phyloP scores from a whole-genome alignment of 2,888 invertebrate species.

The Cosmorhoe ocellata region DNA sequence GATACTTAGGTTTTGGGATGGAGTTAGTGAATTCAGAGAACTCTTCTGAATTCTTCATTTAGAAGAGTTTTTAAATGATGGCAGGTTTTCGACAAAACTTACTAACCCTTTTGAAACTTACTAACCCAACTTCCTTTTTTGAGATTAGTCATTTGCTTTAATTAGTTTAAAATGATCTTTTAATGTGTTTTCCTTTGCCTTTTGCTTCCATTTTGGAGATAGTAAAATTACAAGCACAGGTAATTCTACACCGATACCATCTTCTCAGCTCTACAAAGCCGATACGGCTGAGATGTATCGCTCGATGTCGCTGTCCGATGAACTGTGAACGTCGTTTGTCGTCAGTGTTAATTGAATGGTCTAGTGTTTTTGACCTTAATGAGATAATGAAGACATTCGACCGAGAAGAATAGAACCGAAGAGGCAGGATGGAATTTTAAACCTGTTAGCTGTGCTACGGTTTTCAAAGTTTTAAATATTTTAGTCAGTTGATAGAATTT shows the following conservation, averaged over 20 bases:
- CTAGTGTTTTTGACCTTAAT: slow-evolving; percentile 40
- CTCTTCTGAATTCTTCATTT: too few relatives aligned
- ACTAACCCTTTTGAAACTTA: too few relatives aligned
- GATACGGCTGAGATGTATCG: slow-evolving; percentile 24
- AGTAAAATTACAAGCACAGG: slow-evolving; percentile 6
- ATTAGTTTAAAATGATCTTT: too few relatives aligned
- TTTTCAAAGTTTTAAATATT: not conserved
- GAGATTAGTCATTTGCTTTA: too few relatives aligned
- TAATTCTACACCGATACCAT: slow-evolving; percentile 25
- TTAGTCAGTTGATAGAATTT: too few relatives aligned
- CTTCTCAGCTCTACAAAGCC: slow-evolving; percentile 18
- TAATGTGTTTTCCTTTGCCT: too few relatives aligned
- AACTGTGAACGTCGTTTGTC: slow-evolving; percentile 53
- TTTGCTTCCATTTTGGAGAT: too few relatives aligned
- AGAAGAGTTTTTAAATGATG: too few relatives aligned
- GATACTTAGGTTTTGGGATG: too few relatives aligned
- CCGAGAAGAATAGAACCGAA: slow-evolving; percentile 39
- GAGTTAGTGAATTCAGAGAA: too few relatives aligned
- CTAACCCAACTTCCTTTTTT: too few relatives aligned
- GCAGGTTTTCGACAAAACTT: too few relatives aligned
- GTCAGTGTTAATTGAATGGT: slow-evolving; percentile 51
- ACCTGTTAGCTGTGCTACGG: not conserved
- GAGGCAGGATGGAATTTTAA: slow-evolving; percentile 33
- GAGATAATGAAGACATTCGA: slow-evolving; percentile 46
- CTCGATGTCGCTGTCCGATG: slow-evolving; percentile 43